Base-by-base conservation (phyloP, 2,113 vertebrate genomes). In the Dissostichus mawsoni region DNA sequence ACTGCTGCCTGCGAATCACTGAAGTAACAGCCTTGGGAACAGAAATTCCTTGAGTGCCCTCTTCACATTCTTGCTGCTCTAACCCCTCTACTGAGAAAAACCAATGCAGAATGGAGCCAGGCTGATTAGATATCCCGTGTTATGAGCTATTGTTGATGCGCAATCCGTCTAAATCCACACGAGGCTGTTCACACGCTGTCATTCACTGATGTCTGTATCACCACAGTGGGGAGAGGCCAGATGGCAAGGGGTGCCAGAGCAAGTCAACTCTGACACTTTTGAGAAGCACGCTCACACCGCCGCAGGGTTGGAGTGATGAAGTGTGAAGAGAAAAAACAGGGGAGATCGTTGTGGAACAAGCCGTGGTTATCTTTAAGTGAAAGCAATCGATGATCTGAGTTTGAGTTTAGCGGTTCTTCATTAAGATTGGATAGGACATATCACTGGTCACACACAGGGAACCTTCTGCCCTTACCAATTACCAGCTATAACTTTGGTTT, bases 141-240 rank as follows among this genome's bases (percentile, higher is more conserved):
- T 55, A 51, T 53, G 81, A 59, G 11, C 50, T 57, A 59, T 74
- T 74, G 76, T 86, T 76, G 66, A 76, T 72, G 81, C 1, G 16
- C 83, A 74, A 53, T 72, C 76, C 45, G 25, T 75, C 74, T 47
- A 66, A 81, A 87, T 78, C 84, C 77, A 79, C 72, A 25, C 78
- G 74, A 81, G 85, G 64, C 72, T 87, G 83, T 91, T 91, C 76
- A 62, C 80, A 79, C 65, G 57, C 78, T 82, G 90, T 84, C 87
- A 73, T 57, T 63, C 75, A 13, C 51, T 73, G 52, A 74, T 77
- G 87, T 85, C 84, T 82, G 47, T 68, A 77, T 87, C 82, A 29
- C 72, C 57, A 8, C 64, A 16, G 74, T 1, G 48, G 33, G 67
- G 73, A 36, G 69, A 88, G 82, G 87, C 81, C 88, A 89, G 79